Percentiles rank a stretch among this genome's conserved stretches.
These are phyloP conservation scores for Archegozetes longisetosus DNA, from an alignment of 1,140 invertebrate species.

Conservation along the genomic window DNA sequence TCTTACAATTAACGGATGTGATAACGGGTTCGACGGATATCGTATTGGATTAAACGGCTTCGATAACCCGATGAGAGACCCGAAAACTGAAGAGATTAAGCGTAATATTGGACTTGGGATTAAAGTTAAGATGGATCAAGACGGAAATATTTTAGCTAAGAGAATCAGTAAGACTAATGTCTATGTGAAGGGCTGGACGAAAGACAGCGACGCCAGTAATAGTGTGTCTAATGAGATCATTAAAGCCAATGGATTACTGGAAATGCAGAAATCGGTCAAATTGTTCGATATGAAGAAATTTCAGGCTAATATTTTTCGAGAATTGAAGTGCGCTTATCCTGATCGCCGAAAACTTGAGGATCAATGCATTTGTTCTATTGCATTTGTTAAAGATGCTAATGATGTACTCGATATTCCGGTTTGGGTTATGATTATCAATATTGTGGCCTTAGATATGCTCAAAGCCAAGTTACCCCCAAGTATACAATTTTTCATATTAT, in stretches of 20 bases:
- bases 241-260: slow-evolving; percentile 65
- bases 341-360: slow-evolving; percentile 68
- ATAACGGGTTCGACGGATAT: slow-evolving; percentile 90
- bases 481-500: too few relatives aligned
- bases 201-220: slow-evolving; percentile 48
- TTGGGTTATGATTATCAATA: slow-evolving; percentile 88
- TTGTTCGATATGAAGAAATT: slow-evolving; percentile 87
- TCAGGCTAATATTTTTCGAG: slow-evolving; percentile 71
- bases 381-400: slow-evolving; percentile 68
- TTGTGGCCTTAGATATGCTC: slow-evolving; percentile 89
- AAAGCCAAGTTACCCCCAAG: too few relatives aligned
- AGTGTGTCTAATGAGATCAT: slow-evolving; percentile 72
- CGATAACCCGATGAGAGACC: slow-evolving; percentile 80
- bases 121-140: slow-evolving; percentile 88
- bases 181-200: slow-evolving; percentile 45
- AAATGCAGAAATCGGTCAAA: slow-evolving; percentile 83
- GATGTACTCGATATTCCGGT: slow-evolving; percentile 78
- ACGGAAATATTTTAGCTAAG: slow-evolving; percentile 81
- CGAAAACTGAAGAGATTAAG: slow-evolving; percentile 77
- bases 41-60: slow-evolving; percentile 61
- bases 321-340: slow-evolving; percentile 53
- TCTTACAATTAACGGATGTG: slow-evolving; percentile 75
- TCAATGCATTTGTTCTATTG: slow-evolving; percentile 71
- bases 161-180: slow-evolving; percentile 78
- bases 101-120: slow-evolving; percentile 76